Percentiles rank a stretch among this genome's conserved stretches.
Evolutionary conservation across 1,140 invertebrate species (phyloP).

Genomic region (Liolophura sinensis): DNA sequence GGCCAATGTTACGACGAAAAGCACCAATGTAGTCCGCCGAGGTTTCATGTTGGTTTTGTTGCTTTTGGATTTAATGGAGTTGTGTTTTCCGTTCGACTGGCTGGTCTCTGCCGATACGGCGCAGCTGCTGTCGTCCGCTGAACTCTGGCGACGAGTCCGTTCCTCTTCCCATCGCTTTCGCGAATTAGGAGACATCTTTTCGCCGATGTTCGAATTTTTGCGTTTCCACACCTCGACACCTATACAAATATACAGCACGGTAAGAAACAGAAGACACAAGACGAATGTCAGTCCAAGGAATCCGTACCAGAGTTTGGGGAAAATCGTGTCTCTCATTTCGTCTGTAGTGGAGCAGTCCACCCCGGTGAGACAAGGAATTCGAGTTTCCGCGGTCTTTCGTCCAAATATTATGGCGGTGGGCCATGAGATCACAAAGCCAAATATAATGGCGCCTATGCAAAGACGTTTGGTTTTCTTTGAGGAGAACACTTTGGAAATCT

Average conservation of each 20-base stretch:
- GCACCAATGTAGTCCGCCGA: constrained; percentile 37
- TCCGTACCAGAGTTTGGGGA: constrained; percentile 46
- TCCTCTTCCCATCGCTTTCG: constrained; percentile 7
- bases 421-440: constrained; percentile 44
- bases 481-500: constrained; percentile 40
- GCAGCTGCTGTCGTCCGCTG: too few relatives aligned
- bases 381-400: constrained; percentile 29
- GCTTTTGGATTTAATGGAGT: too few relatives aligned
- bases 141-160: constrained; percentile 9
- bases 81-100: constrained; percentile 5
- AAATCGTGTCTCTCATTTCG: constrained; percentile 38
- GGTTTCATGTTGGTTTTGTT: constrained; percentile 6
- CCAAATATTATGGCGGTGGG: constrained; percentile 47
- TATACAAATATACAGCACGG: constrained; percentile 43
- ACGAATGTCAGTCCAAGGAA: constrained; percentile 45
- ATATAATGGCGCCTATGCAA: constrained; percentile 37
- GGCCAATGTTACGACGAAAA: constrained; percentile 38
- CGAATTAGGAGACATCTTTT: constrained; percentile 3
- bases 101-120: constrained; percentile 26
- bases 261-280: constrained; percentile 40
- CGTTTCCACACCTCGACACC: constrained; percentile 40
- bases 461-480: constrained; percentile 36
- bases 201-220: constrained; percentile 29
- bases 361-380: constrained; percentile 26
- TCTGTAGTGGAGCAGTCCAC: constrained; percentile 50